Conservation (phyloP, 1,140 invertebrate genomes). For the Helicoverpa zea region DNA sequence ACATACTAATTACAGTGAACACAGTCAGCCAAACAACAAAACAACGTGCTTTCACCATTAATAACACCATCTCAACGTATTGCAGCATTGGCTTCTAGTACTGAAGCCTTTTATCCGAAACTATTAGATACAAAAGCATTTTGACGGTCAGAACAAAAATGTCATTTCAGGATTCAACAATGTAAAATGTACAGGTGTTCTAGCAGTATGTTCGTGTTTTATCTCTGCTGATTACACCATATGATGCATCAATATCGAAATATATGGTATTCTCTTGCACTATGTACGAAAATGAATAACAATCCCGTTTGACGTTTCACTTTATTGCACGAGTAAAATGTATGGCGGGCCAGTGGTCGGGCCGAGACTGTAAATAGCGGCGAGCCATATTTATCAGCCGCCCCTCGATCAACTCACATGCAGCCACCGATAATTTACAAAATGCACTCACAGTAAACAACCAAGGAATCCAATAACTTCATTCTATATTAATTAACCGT, state of each 20-base stretch:
- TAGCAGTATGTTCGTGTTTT: conserved; percentile 44
- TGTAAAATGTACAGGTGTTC: conserved; percentile 41
- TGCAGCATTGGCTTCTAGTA: neutral
- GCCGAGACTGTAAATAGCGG: conserved; percentile 62
- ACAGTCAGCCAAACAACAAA: conserved; percentile 36
- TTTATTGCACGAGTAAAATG: conserved; percentile 82
- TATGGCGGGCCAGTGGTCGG: conserved; percentile 82
- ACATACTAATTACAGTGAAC: conserved; percentile 14
- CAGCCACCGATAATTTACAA: conserved; percentile 47
- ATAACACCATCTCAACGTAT: neutral
- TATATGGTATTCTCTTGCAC: conserved; percentile 31
- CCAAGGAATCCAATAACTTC: conserved; percentile 57
- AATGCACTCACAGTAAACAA: conserved; percentile 66
- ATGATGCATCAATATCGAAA: conserved; percentile 26
- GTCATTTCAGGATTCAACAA: conserved; percentile 59
- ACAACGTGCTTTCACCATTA: conserved; percentile 14
- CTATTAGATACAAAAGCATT: conserved; percentile 45
- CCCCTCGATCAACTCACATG: conserved; percentile 31
- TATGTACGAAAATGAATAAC: conserved; percentile 66
- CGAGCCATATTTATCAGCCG: conserved; percentile 25
- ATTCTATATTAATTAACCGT: conserved; percentile 74
- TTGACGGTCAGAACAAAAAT: conserved; percentile 70
- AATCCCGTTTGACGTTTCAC: conserved; percentile 84
- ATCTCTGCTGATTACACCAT: conserved; percentile 46
- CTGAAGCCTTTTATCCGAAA: neutral